Evolutionary conservation across 23 tunicate species (phyloP).

Genomic region (Trididemnum clinides): DNA sequence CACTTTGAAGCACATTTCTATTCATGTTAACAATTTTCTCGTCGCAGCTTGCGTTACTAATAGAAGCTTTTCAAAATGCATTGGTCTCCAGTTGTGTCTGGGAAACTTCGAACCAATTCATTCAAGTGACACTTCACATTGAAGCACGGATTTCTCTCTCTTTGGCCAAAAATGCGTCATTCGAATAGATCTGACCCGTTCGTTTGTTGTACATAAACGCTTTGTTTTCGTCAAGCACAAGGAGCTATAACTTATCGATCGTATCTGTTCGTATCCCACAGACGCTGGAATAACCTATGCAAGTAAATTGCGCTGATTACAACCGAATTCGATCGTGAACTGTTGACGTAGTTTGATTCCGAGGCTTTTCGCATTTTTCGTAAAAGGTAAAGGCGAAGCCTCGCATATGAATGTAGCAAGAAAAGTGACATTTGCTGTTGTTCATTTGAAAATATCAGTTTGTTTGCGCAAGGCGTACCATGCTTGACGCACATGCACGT

Average conservation of each 20-base stretch:
- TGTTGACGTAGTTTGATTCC: background rate
- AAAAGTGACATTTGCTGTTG: background rate
- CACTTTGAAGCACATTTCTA: too few relatives aligned
- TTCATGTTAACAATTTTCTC: too few relatives aligned
- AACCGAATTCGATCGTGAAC: background rate
- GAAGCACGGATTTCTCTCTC: constrained; percentile 24
- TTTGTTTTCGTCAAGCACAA: background rate
- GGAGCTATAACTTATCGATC: background rate
- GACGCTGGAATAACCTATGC: too few relatives aligned
- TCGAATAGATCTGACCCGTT: background rate
- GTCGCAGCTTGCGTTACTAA: background rate
- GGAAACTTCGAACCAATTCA: constrained; percentile 14
- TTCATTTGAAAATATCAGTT: background rate
- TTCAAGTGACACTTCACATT: constrained; percentile 40
- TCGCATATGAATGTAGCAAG: background rate
- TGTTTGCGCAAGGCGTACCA: constrained; percentile 23
- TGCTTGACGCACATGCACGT: too few relatives aligned
- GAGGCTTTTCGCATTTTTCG: background rate
- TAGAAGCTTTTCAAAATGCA: constrained; percentile 15
- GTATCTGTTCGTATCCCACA: background rate
- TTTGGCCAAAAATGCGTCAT: constrained; percentile 6
- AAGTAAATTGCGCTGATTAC: too few relatives aligned
- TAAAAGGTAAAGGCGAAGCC: background rate
- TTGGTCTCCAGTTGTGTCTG: constrained; percentile 17
- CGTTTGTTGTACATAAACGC: background rate